These are phyloP conservation scores for Sus scrofa DNA, from an alignment of 2,113 vertebrate species.

Conservation along the genomic window DNA sequence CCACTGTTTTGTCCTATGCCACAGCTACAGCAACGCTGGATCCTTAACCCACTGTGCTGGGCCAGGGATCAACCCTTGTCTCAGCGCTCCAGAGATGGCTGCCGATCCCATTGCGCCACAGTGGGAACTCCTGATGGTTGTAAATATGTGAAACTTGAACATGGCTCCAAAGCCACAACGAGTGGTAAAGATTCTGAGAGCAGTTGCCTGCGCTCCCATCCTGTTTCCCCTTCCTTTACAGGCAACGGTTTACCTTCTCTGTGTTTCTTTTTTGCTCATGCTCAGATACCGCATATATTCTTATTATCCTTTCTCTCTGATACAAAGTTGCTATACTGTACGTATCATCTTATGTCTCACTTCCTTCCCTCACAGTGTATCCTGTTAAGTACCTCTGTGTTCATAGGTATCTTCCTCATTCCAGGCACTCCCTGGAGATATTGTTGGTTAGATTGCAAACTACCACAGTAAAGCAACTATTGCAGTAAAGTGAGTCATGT, in stretches of 20 bases:
- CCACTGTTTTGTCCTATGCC: no score
- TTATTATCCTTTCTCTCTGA: background rate
- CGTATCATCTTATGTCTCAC: background rate
- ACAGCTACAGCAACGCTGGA: no score
- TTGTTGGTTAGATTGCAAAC: no score
- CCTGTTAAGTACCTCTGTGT: background rate
- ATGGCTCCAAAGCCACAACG: background rate
- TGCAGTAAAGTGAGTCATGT: background rate
- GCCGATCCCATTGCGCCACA: no score
- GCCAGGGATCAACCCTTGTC: no score
- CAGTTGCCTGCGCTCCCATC: background rate
- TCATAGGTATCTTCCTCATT: background rate
- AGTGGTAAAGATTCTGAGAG: background rate
- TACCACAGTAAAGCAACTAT: background rate
- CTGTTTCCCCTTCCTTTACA: background rate
- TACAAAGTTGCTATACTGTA: background rate
- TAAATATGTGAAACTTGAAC: background rate
- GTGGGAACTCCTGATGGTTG: background rate
- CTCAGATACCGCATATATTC: background rate
- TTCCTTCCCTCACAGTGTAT: background rate
- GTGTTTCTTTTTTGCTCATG: constrained; percentile 13
- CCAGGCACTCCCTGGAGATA: background rate
- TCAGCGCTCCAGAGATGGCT: no score
- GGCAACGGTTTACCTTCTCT: background rate
- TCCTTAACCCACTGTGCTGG: no score